Conservation (phyloP, 2,888 invertebrate species). For the Operophtera brumata region DNA sequence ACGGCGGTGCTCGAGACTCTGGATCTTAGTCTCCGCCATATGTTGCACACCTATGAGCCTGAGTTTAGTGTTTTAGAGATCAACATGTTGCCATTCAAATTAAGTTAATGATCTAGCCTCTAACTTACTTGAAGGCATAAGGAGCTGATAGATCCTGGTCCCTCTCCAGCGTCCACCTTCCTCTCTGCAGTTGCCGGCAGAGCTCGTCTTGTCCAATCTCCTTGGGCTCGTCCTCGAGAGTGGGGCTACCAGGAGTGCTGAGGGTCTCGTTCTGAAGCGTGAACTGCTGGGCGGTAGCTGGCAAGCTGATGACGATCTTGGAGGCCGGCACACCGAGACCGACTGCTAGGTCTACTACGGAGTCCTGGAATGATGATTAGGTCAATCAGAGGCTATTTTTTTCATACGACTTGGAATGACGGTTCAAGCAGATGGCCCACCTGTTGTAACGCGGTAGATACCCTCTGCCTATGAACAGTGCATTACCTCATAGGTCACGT, state of each 20-base stretch:
- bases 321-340: slow-evolving; percentile 86
- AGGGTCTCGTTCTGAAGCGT: slow-evolving; percentile 82
- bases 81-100: too few relatives aligned
- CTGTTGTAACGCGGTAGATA: too few relatives aligned
- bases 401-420: too few relatives aligned
- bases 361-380: slow-evolving; percentile 77
- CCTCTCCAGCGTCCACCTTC: slow-evolving; percentile 86
- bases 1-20: too few relatives aligned
- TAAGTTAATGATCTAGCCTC: too few relatives aligned
- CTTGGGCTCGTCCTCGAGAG: slow-evolving; percentile 78
- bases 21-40: too few relatives aligned
- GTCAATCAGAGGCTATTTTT: too few relatives aligned
- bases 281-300: slow-evolving; percentile 85
- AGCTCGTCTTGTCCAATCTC: slow-evolving; percentile 81
- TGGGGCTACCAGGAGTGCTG: slow-evolving; percentile 85
- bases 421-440: too few relatives aligned
- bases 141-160: slow-evolving; percentile 89
- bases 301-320: slow-evolving; percentile 86
- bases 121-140: slow-evolving; percentile 83
- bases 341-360: slow-evolving; percentile 85
- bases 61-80: too few relatives aligned
- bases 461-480: too few relatives aligned
- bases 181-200: slow-evolving; percentile 80
- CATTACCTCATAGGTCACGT: too few relatives aligned
- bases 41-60: too few relatives aligned